Evolutionary conservation across 2,888 invertebrate genomes (phyloP).

Genomic region (Caenorhabditis angaria): DNA sequence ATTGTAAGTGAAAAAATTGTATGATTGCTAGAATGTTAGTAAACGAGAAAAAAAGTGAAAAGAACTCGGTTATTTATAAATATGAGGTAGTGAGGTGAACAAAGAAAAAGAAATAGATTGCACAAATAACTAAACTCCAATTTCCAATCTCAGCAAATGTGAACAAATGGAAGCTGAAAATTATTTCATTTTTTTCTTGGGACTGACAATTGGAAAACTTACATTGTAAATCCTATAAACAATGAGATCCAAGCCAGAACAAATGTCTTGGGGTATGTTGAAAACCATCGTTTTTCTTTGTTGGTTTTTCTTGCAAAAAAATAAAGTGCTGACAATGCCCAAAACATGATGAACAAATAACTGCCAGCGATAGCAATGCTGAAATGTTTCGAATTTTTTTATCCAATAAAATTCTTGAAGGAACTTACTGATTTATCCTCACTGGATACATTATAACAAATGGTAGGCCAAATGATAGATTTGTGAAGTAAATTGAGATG

Average conservation of each 20-base stretch:
- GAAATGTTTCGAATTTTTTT: conserved; percentile 11
- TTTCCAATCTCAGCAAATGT: conserved; percentile 35
- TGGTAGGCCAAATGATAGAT: conserved; percentile 33
- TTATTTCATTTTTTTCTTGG: neutral
- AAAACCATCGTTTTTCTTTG: conserved; percentile 22
- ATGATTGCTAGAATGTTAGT: conserved; percentile 13
- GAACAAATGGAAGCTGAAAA: conserved; percentile 31
- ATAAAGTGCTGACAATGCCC: conserved; percentile 29
- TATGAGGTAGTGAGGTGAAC: conserved; percentile 35
- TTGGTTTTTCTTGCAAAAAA: conserved; percentile 25
- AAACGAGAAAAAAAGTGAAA: too few species aligned
- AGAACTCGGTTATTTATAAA: conserved; percentile 13
- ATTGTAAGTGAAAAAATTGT: conserved; percentile 18
- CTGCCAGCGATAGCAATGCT: conserved; percentile 32
- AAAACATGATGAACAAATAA: conserved; percentile 28
- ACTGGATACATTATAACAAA: conserved; percentile 40
- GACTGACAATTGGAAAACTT: conserved; percentile 1
- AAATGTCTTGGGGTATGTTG: conserved; percentile 18
- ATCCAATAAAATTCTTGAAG: too few species aligned
- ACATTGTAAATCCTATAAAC: conserved; percentile 19
- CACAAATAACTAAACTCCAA: conserved; percentile 29
- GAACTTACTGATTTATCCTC: conserved; percentile 38
- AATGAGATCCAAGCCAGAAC: neutral
- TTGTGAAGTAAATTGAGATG: conserved; percentile 22
- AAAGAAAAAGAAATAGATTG: conserved; percentile 34